Evolutionary conservation across 2,888 invertebrate species (phyloP), one percentile per base, ranked within the genome.

Genomic region (Oxytorus armatus): DNA sequence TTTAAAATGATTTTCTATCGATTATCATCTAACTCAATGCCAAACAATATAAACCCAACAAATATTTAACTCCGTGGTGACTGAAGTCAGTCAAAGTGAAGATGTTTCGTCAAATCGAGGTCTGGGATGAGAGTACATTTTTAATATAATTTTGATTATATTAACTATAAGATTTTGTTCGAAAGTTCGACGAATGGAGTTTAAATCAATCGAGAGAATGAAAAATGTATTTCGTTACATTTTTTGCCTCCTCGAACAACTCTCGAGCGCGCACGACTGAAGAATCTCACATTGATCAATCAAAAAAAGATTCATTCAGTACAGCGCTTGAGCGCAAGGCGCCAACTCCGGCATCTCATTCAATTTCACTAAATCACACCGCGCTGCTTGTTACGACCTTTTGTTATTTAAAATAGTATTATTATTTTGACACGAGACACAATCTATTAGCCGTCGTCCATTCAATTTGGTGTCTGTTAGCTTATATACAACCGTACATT

Each of bases 381-480:
- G 72, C 55, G 42, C 42, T 55, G 29, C 5, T 44, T 21, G 55
- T 74, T 68, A 66, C 66, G 25, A 47, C 68, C 80, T 80, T 77
- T 77, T 80, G 80, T 80, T 80, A 80, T 80, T 80, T 68, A 80
- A 80, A 74, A 80, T 53, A 23, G 63, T 73, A 69, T 61, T 53
- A 49, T 55, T 77, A 77, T 80, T 80, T 80, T 80, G 80, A 80
- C 80, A 80, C 68, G 77, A 69, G 80, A 65, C 77, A 80, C 63
- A 77, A 80, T 80, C 80, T 73, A 80, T 80, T 77, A 80, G 73
- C 77, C 47, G 25, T 3, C 29, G 25, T 57, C 73, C 73, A 77
- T 77, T 77, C 49, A 80, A 55, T 61, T 68, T 55, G 51, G 49
- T 61, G 59, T 39, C 61, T 33, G 57, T 61, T 76, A 21, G 59